These are phyloP conservation scores for Cathartes aura DNA, from an alignment of 2,113 vertebrate species.

Conservation along the genomic window DNA sequence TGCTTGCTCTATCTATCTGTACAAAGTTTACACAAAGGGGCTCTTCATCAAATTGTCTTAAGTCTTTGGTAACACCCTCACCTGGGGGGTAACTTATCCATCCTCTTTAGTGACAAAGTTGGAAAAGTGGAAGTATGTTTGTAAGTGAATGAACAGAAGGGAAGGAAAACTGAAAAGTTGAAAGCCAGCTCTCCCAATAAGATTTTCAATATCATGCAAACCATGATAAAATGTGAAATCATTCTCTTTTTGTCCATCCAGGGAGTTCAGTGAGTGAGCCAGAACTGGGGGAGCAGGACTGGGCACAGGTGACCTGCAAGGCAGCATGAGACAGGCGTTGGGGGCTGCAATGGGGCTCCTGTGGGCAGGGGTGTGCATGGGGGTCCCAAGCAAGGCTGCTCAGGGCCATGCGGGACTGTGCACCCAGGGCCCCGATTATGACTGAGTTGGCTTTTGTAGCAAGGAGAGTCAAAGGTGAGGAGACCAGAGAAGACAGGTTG, in stretches of 20 bases:
- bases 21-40: no score
- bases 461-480: background rate
- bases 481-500: background rate
- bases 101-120: background rate
- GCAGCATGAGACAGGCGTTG: background rate
- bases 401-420: background rate
- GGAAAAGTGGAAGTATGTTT: background rate
- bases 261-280: background rate
- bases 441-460: background rate
- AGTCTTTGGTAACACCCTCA: background rate
- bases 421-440: background rate
- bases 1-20: no score
- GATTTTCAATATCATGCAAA: background rate
- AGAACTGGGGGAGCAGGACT: background rate
- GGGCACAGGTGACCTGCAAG: background rate
- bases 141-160: background rate
- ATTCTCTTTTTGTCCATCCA: background rate
- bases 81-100: background rate
- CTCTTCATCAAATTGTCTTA: no score
- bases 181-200: background rate
- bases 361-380: no score
- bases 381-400: fast-evolving
- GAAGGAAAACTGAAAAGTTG: background rate
- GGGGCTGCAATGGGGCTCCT: background rate
- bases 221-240: background rate